Percentiles rank a stretch among this genome's conserved stretches.
Conservation (phyloP, 64 coral and sea anemone species). For the Stylophora pistillata region DNA sequence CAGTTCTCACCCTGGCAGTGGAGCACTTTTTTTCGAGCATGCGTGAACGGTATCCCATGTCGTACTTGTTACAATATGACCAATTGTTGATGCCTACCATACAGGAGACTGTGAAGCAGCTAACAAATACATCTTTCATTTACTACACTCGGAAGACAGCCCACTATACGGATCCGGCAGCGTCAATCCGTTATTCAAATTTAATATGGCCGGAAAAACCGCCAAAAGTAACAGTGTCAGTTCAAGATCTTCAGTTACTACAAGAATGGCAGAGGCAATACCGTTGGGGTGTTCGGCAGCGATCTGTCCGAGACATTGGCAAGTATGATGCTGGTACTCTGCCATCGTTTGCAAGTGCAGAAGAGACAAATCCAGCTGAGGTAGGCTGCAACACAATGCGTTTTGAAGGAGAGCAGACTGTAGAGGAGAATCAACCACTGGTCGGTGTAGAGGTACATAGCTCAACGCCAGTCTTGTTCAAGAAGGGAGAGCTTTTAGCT, state of each 20-base stretch:
- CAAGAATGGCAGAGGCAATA: constrained; percentile 10
- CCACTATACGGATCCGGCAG: no score
- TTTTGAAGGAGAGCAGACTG: constrained; percentile 15
- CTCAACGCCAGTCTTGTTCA: not conserved
- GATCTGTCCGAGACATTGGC: not conserved
- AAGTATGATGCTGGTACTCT: not conserved
- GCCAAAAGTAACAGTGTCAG: not conserved
- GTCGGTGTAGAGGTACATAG: not conserved
- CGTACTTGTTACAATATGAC: no score
- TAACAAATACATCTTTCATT: no score
- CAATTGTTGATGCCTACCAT: no score
- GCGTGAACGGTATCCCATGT: no score
- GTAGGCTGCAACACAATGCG: constrained; percentile 1
- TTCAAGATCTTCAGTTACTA: constrained; percentile 6
- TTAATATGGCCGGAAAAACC: not conserved
- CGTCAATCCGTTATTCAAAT: constrained; percentile 7
- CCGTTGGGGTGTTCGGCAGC: not conserved
- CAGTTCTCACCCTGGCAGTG: no score
- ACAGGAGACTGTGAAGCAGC: no score
- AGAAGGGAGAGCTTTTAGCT: not conserved
- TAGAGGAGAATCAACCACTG: not conserved
- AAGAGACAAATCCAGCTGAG: not conserved
- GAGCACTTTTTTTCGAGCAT: no score
- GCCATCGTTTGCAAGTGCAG: constrained; percentile 6
- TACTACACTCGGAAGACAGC: no score